phyloP scores from a whole-genome alignment of 2,113 vertebrate genomes.

The Mus pahari region DNA sequence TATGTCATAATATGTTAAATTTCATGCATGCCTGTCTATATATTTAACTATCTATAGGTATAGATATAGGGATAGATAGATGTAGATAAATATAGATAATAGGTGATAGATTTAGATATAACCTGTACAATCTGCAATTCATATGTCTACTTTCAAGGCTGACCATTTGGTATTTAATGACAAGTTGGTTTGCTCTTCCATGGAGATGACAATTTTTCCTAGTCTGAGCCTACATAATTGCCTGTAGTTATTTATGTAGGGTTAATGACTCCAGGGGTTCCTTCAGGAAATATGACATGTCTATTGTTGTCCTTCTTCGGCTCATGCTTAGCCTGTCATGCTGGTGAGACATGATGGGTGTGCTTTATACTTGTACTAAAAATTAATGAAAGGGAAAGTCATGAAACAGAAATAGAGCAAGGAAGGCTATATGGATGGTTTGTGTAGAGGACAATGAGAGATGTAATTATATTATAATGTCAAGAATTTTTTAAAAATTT shows the following conservation, averaged over 20 bases:
- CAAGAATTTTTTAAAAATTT: too few species aligned
- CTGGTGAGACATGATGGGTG: background rate
- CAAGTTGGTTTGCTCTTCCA: background rate
- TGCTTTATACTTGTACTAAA: background rate
- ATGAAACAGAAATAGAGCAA: background rate
- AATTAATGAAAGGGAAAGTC: background rate
- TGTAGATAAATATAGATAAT: background rate
- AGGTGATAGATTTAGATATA: background rate
- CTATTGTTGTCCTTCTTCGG: background rate
- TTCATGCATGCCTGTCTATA: background rate
- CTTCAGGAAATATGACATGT: too few species aligned
- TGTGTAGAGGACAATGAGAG: background rate
- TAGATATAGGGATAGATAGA: background rate
- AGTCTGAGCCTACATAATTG: background rate
- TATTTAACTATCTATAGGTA: too few species aligned
- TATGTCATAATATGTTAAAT: background rate
- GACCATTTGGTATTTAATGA: background rate
- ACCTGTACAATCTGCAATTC: background rate
- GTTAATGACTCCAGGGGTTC: background rate
- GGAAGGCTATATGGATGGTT: too few species aligned
- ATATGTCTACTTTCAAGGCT: background rate
- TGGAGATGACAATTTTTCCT: background rate
- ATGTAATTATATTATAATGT: background rate
- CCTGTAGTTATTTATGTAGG: background rate
- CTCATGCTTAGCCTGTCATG: background rate